Evolutionary conservation across 2,113 vertebrate species (phyloP).

Genomic region (Miniopterus natalensis): DNA sequence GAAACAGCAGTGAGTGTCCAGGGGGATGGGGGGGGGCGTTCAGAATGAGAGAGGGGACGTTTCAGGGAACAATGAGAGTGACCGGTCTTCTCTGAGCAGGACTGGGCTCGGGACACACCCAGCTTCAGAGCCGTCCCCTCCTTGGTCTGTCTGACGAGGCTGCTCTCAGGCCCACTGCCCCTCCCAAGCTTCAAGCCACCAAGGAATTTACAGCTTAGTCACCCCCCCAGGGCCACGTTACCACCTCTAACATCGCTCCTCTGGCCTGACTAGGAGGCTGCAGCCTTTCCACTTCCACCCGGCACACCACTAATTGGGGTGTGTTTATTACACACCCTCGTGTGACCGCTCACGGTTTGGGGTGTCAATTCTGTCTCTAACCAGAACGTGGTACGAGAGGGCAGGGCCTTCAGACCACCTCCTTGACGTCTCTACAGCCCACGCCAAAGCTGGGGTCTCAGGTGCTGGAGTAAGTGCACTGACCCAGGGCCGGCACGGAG

Average conservation of each 20-base stretch:
- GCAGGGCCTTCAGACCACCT: neutral
- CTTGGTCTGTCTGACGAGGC: neutral
- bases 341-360: too few species aligned
- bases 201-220: too few species aligned
- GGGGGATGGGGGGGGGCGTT: fast-evolving
- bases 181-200: neutral
- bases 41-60: fast-evolving
- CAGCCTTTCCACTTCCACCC: too few species aligned
- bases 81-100: neutral
- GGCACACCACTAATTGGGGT: too few species aligned
- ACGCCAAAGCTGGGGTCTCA: fast-evolving
- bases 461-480: fast-evolving
- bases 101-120: neutral
- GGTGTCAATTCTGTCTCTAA: neutral
- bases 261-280: too few species aligned
- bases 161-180: fast-evolving
- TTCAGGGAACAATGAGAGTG: neutral
- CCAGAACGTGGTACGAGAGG: neutral
- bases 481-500: fast-evolving
- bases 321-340: neutral
- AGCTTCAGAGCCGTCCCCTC: neutral
- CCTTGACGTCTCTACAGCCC: neutral
- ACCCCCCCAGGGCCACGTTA: too few species aligned
- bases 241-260: neutral
- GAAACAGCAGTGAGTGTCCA: neutral